These are phyloP conservation scores for Pristionchus mayeri DNA, from an alignment of 2,888 invertebrate genomes.

Conservation along the genomic window DNA sequence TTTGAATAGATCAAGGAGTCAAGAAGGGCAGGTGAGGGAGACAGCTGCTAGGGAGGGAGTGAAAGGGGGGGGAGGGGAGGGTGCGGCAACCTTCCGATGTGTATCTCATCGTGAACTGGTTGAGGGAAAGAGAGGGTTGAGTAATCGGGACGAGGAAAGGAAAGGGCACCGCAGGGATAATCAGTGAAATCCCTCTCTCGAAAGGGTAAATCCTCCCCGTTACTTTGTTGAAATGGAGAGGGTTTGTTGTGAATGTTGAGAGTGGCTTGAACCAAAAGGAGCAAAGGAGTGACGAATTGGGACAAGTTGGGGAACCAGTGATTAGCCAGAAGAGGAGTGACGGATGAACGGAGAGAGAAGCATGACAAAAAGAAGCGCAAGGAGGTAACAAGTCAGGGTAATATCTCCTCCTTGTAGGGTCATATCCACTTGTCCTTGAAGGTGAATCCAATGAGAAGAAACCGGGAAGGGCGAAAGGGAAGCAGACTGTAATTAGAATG, in stretches of 20 bases:
- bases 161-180: constrained; percentile 37
- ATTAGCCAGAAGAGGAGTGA: constrained; percentile 5
- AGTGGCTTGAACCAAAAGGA: background rate
- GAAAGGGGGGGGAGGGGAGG: background rate
- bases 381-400: constrained; percentile 23
- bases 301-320: background rate
- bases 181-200: constrained; percentile 18
- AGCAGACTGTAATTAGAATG: constrained; percentile 34
- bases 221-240: constrained; percentile 17
- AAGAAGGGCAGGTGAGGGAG: background rate
- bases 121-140: constrained; percentile 8
- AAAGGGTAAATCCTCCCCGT: constrained; percentile 23
- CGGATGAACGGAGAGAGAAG: constrained; percentile 25
- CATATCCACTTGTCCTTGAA: constrained; percentile 36
- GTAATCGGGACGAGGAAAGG: constrained; percentile 17
- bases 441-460: background rate
- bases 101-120: constrained; percentile 17
- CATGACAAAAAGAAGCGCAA: background rate
- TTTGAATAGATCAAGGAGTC: background rate
- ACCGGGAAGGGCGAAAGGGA: constrained; percentile 7
- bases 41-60: background rate
- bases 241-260: background rate
- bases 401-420: constrained; percentile 12
- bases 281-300: background rate
- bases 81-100: constrained; percentile 12